Percentiles rank a stretch among this genome's conserved stretches.
These are phyloP conservation scores for Epinotia demarniana DNA, from an alignment of 2,888 invertebrate genomes.

Conservation along the genomic window DNA sequence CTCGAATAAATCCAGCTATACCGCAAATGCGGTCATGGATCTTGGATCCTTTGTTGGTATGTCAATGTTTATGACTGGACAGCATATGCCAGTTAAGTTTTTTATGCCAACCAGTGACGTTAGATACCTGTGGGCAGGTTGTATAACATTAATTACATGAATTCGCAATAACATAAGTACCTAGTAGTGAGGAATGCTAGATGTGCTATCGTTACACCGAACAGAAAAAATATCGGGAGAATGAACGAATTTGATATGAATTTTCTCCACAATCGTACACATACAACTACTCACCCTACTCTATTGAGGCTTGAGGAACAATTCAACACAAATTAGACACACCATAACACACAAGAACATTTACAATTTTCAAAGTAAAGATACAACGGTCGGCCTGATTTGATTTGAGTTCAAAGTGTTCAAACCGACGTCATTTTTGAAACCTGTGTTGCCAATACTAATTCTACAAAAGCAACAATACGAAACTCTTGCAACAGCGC, in stretches of 20 bases:
- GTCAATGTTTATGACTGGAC: constrained; percentile 36
- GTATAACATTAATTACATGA: constrained; percentile 19
- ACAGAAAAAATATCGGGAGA: background rate
- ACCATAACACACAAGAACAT: constrained; percentile 7
- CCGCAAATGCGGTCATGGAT: constrained; percentile 30
- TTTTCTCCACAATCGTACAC: background rate
- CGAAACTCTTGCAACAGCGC: background rate
- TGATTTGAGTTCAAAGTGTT: constrained; percentile 24
- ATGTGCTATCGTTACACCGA: constrained; percentile 1
- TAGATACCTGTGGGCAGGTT: constrained; percentile 52
- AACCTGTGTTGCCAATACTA: constrained; percentile 25
- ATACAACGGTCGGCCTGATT: constrained; percentile 24
- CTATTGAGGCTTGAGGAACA: background rate
- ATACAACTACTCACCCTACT: constrained; percentile 17
- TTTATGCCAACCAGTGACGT: constrained; percentile 40
- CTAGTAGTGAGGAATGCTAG: background rate
- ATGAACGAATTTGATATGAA: background rate
- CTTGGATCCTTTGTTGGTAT: constrained; percentile 30
- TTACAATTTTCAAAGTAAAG: constrained; percentile 5
- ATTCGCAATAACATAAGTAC: background rate
- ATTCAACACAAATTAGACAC: constrained; percentile 9
- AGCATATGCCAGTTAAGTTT: constrained; percentile 21
- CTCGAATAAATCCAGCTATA: constrained; percentile 10
- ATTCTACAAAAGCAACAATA: background rate
- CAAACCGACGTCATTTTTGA: constrained; percentile 38